phyloP scores from a whole-genome alignment of 2,797 vertebrate species.

The Rhincodon typus region DNA sequence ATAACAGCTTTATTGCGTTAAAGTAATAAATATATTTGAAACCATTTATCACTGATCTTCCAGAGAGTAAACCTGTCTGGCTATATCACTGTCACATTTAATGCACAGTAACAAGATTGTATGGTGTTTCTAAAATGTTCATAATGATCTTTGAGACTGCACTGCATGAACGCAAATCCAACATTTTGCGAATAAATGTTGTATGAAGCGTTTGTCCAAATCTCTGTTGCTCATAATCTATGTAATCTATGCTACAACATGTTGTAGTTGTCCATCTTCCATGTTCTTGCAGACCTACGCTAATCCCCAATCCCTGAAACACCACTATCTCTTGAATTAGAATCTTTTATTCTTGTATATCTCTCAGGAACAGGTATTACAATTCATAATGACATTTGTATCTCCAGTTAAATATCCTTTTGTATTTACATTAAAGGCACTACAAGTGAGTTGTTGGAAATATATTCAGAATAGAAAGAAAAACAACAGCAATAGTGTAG shows the following conservation, averaged over 20 bases:
- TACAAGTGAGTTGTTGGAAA: not conserved
- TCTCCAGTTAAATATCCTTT: not conserved
- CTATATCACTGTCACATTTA: not conserved
- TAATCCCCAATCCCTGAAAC: not conserved
- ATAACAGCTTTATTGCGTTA: constrained; percentile 25
- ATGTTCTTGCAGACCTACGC: not conserved
- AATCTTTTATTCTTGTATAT: not conserved
- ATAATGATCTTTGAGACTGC: constrained; percentile 4
- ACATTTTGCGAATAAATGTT: not conserved
- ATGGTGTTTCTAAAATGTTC: not conserved
- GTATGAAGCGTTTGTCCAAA: not conserved
- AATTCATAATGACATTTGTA: not conserved
- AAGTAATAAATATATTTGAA: constrained; percentile 33
- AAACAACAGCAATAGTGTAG: not conserved
- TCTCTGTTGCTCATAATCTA: not conserved
- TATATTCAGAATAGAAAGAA: not conserved
- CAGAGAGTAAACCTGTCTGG: constrained; percentile 24
- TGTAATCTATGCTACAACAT: not conserved
- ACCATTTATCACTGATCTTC: constrained; percentile 23
- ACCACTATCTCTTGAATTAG: not conserved
- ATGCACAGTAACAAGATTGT: not conserved
- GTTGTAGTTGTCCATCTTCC: not conserved
- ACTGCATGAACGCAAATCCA: not conserved
- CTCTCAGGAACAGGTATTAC: not conserved
- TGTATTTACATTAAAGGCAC: not conserved